Evolutionary conservation across 2,113 vertebrate genomes (phyloP).

Genomic region (Pseudonaja textilis): DNA sequence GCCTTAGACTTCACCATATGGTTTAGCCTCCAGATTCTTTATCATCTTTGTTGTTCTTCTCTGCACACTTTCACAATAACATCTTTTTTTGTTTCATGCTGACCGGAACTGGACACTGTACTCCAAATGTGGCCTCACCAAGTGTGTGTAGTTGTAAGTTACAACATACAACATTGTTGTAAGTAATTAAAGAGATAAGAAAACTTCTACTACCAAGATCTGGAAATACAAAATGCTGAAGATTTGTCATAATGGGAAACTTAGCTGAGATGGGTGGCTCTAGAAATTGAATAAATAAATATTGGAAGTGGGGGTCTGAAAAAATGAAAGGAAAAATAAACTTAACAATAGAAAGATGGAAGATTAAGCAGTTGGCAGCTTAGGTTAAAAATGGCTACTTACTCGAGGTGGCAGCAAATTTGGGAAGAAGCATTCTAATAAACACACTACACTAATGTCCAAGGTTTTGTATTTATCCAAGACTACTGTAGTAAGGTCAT

Average conservation of each 20-base stretch:
- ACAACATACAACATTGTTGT: neutral
- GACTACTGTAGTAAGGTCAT: neutral
- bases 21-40: neutral
- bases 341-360: neutral
- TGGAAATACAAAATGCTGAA: neutral
- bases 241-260: neutral
- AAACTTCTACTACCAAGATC: neutral
- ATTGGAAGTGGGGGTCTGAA: neutral
- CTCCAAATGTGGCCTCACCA: neutral
- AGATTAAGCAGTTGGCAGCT: neutral
- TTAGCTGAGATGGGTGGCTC: neutral
- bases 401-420: neutral
- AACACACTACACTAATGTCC: neutral
- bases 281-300: neutral
- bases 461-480: neutral
- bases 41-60: neutral
- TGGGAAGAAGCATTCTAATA: neutral
- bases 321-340: neutral
- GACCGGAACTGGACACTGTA: neutral
- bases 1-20: neutral
- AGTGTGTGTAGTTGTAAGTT: neutral
- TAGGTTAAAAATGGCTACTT: neutral
- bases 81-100: neutral
- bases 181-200: conserved; percentile 1
- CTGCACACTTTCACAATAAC: neutral